phyloP scores from a whole-genome alignment of 1,140 invertebrate genomes.

The Caenorhabditis remanei region DNA sequence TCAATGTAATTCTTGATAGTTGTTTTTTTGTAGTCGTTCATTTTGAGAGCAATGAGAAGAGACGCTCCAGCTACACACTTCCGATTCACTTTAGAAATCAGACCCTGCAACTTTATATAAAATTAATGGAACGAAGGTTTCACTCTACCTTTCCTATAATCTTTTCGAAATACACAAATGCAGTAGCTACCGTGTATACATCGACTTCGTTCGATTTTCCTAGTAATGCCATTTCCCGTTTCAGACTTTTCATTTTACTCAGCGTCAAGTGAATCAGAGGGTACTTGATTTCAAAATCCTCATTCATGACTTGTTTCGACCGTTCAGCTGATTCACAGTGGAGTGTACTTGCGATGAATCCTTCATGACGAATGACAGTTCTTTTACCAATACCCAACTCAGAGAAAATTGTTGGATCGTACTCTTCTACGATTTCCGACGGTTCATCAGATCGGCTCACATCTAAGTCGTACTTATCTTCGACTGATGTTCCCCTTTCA shows the following conservation, averaged over 20 bases:
- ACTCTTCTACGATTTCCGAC: slow-evolving; percentile 14
- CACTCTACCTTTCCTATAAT: slow-evolving; percentile 4
- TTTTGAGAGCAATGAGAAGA: slow-evolving; percentile 36
- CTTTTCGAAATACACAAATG: slow-evolving; percentile 30
- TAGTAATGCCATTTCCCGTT: slow-evolving; percentile 24
- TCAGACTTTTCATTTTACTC: slow-evolving; percentile 55
- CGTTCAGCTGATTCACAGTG: slow-evolving; percentile 12
- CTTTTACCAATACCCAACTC: slow-evolving; percentile 11
- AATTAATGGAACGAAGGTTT: background rate
- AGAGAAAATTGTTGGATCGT: slow-evolving; percentile 1
- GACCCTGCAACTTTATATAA: background rate
- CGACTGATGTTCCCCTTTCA: slow-evolving; percentile 32
- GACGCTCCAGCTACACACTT: slow-evolving; percentile 42
- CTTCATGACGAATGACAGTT: background rate
- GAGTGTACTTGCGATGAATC: background rate
- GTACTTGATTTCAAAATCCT: slow-evolving; percentile 1
- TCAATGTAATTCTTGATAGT: slow-evolving; percentile 31
- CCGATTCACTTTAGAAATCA: slow-evolving; percentile 38
- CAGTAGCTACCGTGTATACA: slow-evolving; percentile 19
- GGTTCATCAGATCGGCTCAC: slow-evolving; percentile 24
- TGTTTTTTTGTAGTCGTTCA: slow-evolving; percentile 51
- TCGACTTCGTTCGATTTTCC: slow-evolving; percentile 5
- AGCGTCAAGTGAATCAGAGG: slow-evolving; percentile 14
- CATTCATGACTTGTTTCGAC: slow-evolving; percentile 35
- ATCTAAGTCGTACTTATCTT: slow-evolving; percentile 31